phyloP scores from a whole-genome alignment of 2,888 invertebrate species.

The Cosmorhoe ocellata region DNA sequence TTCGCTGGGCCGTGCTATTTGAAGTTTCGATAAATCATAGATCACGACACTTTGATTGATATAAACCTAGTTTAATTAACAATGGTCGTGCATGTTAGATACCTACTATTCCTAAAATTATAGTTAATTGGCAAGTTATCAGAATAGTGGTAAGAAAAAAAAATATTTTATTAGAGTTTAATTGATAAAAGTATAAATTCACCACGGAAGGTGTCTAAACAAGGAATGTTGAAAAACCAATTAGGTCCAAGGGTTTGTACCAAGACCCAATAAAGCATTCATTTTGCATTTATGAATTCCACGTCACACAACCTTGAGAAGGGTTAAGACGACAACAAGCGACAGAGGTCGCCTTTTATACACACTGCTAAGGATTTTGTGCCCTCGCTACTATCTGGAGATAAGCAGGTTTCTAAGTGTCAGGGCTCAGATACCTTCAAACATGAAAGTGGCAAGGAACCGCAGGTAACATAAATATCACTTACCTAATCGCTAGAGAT shows the following conservation, averaged over 20 bases:
- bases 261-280: conserved; percentile 33
- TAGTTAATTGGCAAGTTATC: no score
- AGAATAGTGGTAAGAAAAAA: no score
- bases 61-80: conserved; percentile 2
- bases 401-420: conserved; percentile 27
- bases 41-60: background rate
- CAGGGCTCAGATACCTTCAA: conserved; percentile 19
- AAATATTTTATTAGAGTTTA: no score
- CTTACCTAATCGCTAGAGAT: background rate
- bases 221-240: no score
- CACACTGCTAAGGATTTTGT: conserved; percentile 48
- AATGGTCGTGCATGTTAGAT: background rate
- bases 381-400: conserved; percentile 39
- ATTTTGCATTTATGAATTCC: conserved; percentile 50
- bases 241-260: conserved; percentile 19
- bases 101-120: background rate
- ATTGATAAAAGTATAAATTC: no score
- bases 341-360: conserved; percentile 58
- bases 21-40: conserved; percentile 51
- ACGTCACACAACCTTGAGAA: conserved; percentile 54
- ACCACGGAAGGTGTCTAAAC: no score
- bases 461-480: conserved; percentile 2
- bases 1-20: conserved; percentile 49
- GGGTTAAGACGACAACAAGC: conserved; percentile 59
- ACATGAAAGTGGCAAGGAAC: conserved; percentile 5